Evolutionary conservation across 1,140 invertebrate species (phyloP).

Genomic region (Bilobella aurantiaca): DNA sequence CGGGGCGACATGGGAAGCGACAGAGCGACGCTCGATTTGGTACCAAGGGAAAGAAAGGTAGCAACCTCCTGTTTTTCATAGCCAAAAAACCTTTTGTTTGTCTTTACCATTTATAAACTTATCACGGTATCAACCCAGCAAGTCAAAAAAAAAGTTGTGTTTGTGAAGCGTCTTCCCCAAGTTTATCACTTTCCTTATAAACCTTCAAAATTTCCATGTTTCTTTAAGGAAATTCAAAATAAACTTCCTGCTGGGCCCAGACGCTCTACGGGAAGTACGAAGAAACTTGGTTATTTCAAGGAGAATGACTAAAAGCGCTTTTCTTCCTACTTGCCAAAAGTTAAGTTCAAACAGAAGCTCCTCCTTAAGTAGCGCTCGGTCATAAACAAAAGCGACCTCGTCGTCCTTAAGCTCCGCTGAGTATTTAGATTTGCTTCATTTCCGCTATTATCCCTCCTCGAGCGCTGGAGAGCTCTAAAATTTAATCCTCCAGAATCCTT

Average conservation of each 20-base stretch:
- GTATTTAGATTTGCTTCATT: too few relatives aligned
- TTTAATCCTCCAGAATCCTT: too few relatives aligned
- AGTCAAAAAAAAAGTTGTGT: too few relatives aligned
- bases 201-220: background rate
- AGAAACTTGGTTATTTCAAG: background rate
- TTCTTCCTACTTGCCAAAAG: background rate
- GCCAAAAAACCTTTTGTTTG: background rate
- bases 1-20: slow-evolving; percentile 9
- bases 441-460: too few relatives aligned
- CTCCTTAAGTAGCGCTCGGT: background rate
- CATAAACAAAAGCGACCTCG: too few relatives aligned
- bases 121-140: background rate
- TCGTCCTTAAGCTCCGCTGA: too few relatives aligned
- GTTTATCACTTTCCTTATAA: background rate
- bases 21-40: slow-evolving; percentile 24
- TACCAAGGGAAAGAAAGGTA: slow-evolving; percentile 25
- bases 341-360: background rate
- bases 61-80: background rate
- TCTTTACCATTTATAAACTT: background rate
- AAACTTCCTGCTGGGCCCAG: background rate
- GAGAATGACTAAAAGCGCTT: background rate
- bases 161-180: background rate
- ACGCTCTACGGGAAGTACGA: background rate
- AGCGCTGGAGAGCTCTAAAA: too few relatives aligned
- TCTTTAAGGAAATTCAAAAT: background rate